phyloP scores from a whole-genome alignment of 2,113 vertebrate species.

The Pithys albifrons region DNA sequence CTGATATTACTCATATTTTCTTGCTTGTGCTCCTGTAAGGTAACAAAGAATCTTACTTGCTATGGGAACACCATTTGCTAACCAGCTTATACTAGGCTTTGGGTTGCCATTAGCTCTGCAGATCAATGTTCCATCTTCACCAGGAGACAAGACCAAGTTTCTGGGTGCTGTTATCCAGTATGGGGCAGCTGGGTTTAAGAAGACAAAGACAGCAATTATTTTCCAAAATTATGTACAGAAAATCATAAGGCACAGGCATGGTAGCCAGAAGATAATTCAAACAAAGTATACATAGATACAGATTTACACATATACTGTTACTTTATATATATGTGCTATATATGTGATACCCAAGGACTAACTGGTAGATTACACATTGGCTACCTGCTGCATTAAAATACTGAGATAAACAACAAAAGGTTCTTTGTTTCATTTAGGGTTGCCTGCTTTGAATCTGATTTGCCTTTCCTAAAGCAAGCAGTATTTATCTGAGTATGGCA shows the following conservation, averaged over 20 bases:
- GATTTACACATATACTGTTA: background rate
- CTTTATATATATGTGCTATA: background rate
- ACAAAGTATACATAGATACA: background rate
- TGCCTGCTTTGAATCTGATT: background rate
- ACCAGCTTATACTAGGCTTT: conserved; percentile 89
- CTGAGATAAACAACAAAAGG: background rate
- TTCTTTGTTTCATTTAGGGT: background rate
- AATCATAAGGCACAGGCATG: background rate
- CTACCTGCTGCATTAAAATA: background rate
- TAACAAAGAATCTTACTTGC: conserved; percentile 82
- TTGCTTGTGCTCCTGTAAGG: background rate
- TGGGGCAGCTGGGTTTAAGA: conserved; percentile 83
- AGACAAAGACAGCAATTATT: conserved; percentile 1
- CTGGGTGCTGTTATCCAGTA: conserved; percentile 91
- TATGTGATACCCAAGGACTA: background rate
- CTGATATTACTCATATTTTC: background rate
- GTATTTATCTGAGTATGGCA: background rate
- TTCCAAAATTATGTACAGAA: background rate
- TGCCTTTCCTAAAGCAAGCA: background rate
- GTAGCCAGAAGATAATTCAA: background rate
- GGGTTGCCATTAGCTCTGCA: conserved; percentile 92
- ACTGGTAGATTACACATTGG: background rate
- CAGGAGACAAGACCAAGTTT: conserved; percentile 91
- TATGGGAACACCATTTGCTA: conserved; percentile 88
- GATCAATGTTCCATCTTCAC: conserved; percentile 85